Percentiles rank a stretch among this genome's conserved stretches.
Evolutionary conservation across 2,797 vertebrate species (phyloP).

Genomic region (Clarias laeviceps): DNA sequence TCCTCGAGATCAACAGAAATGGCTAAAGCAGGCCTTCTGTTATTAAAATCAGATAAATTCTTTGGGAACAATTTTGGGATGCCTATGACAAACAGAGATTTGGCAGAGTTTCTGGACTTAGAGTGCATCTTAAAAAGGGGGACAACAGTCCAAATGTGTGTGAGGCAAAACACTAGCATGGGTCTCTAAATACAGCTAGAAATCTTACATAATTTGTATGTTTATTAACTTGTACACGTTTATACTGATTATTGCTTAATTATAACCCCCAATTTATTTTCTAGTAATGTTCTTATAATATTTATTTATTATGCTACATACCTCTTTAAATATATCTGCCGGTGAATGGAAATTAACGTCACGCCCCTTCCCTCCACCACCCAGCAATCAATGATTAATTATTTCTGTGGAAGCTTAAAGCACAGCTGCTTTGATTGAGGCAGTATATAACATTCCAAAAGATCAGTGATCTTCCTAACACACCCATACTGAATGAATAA

Average conservation of each 20-base stretch:
- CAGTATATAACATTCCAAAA: slow-evolving; percentile 1
- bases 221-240: background rate
- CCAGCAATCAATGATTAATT: background rate
- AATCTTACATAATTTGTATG: background rate
- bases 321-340: background rate
- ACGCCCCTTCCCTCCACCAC: too few relatives aligned
- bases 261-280: background rate
- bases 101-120: slow-evolving; percentile 27
- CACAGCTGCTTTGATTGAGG: background rate
- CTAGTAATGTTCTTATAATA: background rate
- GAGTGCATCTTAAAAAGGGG: slow-evolving; percentile 19
- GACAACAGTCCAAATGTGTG: slow-evolving; percentile 18
- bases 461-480: slow-evolving; percentile 3
- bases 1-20: slow-evolving; percentile 60
- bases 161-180: background rate
- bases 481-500: background rate
- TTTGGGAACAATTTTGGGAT: slow-evolving; percentile 54
- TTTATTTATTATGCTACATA: background rate
- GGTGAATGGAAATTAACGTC: background rate
- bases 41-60: slow-evolving; percentile 64
- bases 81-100: slow-evolving; percentile 45
- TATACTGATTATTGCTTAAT: background rate
- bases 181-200: background rate
- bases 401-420: background rate
- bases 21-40: slow-evolving; percentile 53